Evolutionary conservation across 2,797 vertebrate species (phyloP).

Genomic region (Astyanax mexicanus): DNA sequence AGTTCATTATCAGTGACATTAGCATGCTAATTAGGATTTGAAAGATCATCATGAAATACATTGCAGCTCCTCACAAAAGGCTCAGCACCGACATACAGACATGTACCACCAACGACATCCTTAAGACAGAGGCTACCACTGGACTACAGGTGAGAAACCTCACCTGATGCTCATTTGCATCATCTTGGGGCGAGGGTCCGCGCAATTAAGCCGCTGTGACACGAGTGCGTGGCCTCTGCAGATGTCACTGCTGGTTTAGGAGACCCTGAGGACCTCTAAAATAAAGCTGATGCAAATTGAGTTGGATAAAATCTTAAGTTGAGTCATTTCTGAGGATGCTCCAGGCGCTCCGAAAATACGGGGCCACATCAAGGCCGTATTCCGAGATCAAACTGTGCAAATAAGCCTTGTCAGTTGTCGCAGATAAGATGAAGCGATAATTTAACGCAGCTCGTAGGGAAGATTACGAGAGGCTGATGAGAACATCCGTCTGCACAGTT

Average conservation of each 20-base stretch:
- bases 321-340: slow-evolving; percentile 39
- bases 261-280: slow-evolving; percentile 32
- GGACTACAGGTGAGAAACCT: background rate
- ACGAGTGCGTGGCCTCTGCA: background rate
- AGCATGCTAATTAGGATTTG: background rate
- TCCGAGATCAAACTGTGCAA: slow-evolving; percentile 49
- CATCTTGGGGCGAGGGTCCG: background rate
- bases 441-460: slow-evolving; percentile 25
- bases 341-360: slow-evolving; percentile 28
- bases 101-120: background rate
- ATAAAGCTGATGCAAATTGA: slow-evolving; percentile 46
- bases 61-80: background rate
- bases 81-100: background rate
- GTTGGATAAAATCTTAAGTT: slow-evolving; percentile 54
- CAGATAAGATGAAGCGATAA: slow-evolving; percentile 45
- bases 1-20: background rate
- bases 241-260: slow-evolving; percentile 8
- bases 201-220: background rate
- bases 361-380: slow-evolving; percentile 35
- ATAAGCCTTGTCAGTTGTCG: slow-evolving; percentile 44
- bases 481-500: slow-evolving; percentile 41
- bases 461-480: slow-evolving; percentile 32
- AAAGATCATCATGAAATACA: background rate
- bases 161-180: background rate
- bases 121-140: background rate